Evolutionary conservation across 64 coral and sea anemone genomes (phyloP), one percentile per base, ranked within the genome.

Genomic region (Astreopora myriophthalma): DNA sequence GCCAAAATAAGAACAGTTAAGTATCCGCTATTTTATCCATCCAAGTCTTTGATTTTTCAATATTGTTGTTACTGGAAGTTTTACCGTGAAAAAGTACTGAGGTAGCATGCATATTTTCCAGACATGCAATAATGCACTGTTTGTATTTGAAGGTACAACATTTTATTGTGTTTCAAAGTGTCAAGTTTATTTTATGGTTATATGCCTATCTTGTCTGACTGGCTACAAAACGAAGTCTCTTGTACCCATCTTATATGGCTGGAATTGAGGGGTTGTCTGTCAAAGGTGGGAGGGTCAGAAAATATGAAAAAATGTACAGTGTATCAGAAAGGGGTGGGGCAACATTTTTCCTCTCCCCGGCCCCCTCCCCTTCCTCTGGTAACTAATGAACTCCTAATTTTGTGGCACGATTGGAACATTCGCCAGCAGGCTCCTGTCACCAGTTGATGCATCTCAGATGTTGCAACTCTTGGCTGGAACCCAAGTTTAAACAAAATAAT

Each of bases 171-270:
- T 69, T 69, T 69, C 65, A 69, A 69, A 69, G 27, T 69, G 24
- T 31, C 65, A 69, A 69, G 65, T 69, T 32, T 69, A 69, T 69
- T 12, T 69, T 69, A 30, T 69, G 65, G 27, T 69, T 69, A 69
- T 69, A 69, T 69, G 65, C 65, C 65, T 27, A 69, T 69, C 65
- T 69, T 69, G 65, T 69, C 65, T 69, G 27, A 69, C 65, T 69
- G 8, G 65, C 25, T 69, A 69, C 65, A 31, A 69, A 69, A 69
- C 31, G 28, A 69, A 69, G 65, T 32, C 28, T 69, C 65, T 69
- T 69, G 65, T 69, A 25, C 26, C 25, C 60, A 23, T 63, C 2
- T 58, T 58, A 58, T 58, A 12, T 20, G 17, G 17, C 2, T 58
- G 52, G 52, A 58, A 20, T 58, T 20, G 52, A 23, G 60, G 3